Conservation (phyloP, 1,140 invertebrate species). For the Epicauta chinensis region DNA sequence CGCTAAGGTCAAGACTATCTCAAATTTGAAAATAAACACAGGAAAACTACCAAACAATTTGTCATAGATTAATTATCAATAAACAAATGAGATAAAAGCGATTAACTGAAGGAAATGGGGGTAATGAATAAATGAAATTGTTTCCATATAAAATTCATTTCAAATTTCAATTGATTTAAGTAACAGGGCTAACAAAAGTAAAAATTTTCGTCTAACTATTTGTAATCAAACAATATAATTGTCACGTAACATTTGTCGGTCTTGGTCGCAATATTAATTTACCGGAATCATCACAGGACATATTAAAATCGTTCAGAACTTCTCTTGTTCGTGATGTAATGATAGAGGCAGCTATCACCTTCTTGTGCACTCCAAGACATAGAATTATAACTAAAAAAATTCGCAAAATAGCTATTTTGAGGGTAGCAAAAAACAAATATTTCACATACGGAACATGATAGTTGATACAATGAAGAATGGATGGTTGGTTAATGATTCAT, state of each 20-base stretch:
- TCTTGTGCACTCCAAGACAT: slow-evolving; percentile 85
- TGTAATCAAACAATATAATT: background rate
- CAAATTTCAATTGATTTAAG: no score
- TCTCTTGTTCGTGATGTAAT: slow-evolving; percentile 83
- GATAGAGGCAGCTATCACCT: slow-evolving; percentile 94
- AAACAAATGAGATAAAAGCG: no score
- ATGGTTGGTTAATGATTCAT: slow-evolving; percentile 89
- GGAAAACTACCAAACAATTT: no score
- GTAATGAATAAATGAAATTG: no score
- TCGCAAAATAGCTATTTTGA: slow-evolving; percentile 5
- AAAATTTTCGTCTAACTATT: no score
- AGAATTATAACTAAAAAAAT: slow-evolving; percentile 74
- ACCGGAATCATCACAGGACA: slow-evolving; percentile 96
- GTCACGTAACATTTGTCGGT: slow-evolving; percentile 49
- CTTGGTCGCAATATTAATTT: slow-evolving; percentile 82
- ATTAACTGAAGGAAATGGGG: no score
- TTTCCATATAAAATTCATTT: no score
- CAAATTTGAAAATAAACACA: no score
- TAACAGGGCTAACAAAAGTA: no score
- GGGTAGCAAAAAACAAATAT: background rate
- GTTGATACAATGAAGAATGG: slow-evolving; percentile 93
- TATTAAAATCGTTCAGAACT: slow-evolving; percentile 92
- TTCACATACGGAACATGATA: slow-evolving; percentile 62
- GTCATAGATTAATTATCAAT: no score
- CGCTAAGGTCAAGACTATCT: no score